Base-by-base conservation (phyloP, 2,888 invertebrate species). In the Oconnorella tubifera region DNA sequence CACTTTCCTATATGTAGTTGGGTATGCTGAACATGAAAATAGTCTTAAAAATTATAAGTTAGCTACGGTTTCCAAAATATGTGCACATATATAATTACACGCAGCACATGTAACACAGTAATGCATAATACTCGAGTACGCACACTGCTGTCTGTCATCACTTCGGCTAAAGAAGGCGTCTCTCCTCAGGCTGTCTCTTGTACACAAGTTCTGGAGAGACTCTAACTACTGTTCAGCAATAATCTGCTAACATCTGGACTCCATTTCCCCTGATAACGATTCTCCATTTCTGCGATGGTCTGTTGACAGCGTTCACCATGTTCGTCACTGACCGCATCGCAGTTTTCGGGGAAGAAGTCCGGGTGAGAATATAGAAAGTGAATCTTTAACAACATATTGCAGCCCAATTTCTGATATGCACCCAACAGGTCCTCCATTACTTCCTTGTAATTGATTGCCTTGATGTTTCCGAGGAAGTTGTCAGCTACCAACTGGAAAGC, bases 221-320 rank as follows among this genome's bases (percentile, higher is more conserved):
- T 56, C 56, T 27, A 19, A 4, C n/a, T 2, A 29, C 33, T 27
- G 31, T 29, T 32, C 56, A 56, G 56, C 56, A 56, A 32, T 56
- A 56, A 32, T 56, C 56, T 31, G 56, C 56, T 31, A 56, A 31
- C 61, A 55, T 61, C 2, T 29, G 28, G 29, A 23, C 28, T 28
- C 61, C 61, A 61, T 51, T n/a, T 61, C 48, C 53, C 31, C 2
- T 61, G 61, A 48, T 61, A 53, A 14, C 32, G 50, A 31, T 27
- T 27, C 25, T 61, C 53, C 23, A 61, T 53, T 27, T 32, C 40
- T 23, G 19, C 27, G 28, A 59, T 48, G 49, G 25, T 25, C 29
- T 59, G 59, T 28, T 51, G 49, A 59, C 40, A 59, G 28, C 28
- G 32, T 59, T 59, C 59, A 40, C 59, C 48, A 27, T 59, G 59